These are phyloP conservation scores for Penelope pileata DNA, from an alignment of 2,113 vertebrate species.

Conservation along the genomic window DNA sequence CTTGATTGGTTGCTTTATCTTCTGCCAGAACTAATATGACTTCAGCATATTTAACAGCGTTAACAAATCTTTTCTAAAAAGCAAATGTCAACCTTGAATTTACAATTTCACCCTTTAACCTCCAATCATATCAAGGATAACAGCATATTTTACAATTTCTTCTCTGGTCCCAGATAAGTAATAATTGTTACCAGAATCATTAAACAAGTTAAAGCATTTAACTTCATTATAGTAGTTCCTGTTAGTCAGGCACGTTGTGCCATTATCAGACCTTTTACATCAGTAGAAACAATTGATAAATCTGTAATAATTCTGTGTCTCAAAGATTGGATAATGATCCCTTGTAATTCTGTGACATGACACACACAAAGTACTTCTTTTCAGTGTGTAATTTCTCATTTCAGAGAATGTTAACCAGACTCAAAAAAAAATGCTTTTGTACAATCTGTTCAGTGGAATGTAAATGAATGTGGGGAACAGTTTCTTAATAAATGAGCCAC, in stretches of 20 bases:
- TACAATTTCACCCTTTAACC: constrained; percentile 59
- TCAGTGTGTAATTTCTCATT: constrained; percentile 68
- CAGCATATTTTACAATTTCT: constrained; percentile 49
- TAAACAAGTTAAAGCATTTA: constrained; percentile 67
- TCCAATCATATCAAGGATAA: constrained; percentile 44
- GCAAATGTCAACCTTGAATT: constrained; percentile 61
- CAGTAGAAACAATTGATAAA: constrained; percentile 69
- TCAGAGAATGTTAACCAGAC: constrained; percentile 41
- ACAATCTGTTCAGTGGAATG: constrained; percentile 38
- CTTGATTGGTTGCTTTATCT: constrained; percentile 36
- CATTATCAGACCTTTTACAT: constrained; percentile 61
- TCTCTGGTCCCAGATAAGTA: constrained; percentile 49
- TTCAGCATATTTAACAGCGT: constrained; percentile 32
- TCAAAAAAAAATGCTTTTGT: neutral
- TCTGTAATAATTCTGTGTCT: constrained; percentile 63
- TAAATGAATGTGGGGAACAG: constrained; percentile 40
- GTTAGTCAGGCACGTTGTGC: constrained; percentile 38
- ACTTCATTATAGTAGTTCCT: constrained; percentile 64
- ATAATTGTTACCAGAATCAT: constrained; percentile 63
- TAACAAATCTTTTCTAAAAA: constrained; percentile 41
- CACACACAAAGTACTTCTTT: constrained; percentile 63
- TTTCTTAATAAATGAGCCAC: constrained; percentile 65
- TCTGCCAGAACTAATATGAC: neutral
- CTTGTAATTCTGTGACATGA: constrained; percentile 65
- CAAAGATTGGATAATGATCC: constrained; percentile 67